Evolutionary conservation across 2,113 vertebrate genomes (phyloP).

Genomic region (Melierax canorus): DNA sequence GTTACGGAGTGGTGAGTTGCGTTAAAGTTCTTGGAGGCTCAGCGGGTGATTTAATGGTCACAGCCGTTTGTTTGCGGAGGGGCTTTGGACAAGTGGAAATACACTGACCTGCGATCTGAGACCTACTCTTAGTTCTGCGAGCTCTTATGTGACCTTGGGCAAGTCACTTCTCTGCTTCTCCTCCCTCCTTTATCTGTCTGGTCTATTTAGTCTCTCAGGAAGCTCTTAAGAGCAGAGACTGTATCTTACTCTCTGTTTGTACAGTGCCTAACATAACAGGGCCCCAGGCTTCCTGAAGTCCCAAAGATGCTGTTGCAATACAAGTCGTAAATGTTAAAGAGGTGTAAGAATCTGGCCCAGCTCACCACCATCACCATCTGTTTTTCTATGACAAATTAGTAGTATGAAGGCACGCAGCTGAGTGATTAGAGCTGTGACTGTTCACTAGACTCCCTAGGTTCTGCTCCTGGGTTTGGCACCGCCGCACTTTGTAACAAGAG

Average conservation of each 20-base stretch:
- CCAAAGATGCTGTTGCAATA: slow-evolving; percentile 45
- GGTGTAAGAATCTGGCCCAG: slow-evolving; percentile 17
- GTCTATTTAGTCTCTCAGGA: slow-evolving; percentile 37
- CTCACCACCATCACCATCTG: slow-evolving; percentile 11
- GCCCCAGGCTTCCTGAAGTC: slow-evolving; percentile 39
- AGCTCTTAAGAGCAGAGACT: not conserved
- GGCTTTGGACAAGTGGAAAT: not conserved
- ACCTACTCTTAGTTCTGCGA: not conserved
- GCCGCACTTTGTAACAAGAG: not conserved
- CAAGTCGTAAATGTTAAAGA: slow-evolving; percentile 31
- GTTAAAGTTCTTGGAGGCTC: not conserved
- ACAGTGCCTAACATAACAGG: not conserved
- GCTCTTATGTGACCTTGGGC: not conserved
- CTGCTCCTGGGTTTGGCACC: slow-evolving; percentile 17
- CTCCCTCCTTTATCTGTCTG: slow-evolving; percentile 22
- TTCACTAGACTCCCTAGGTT: not conserved
- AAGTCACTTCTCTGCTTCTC: not conserved
- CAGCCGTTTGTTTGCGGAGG: slow-evolving; percentile 3
- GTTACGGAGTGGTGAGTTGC: fast-evolving
- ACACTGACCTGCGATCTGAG: not conserved
- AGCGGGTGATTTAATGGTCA: not conserved
- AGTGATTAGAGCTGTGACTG: slow-evolving; percentile 23
- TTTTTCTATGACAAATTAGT: slow-evolving; percentile 45
- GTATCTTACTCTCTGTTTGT: slow-evolving; percentile 32
- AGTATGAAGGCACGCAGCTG: not conserved